Evolutionary conservation across 1,140 invertebrate species (phyloP).

Genomic region (Drosophila arizonae): DNA sequence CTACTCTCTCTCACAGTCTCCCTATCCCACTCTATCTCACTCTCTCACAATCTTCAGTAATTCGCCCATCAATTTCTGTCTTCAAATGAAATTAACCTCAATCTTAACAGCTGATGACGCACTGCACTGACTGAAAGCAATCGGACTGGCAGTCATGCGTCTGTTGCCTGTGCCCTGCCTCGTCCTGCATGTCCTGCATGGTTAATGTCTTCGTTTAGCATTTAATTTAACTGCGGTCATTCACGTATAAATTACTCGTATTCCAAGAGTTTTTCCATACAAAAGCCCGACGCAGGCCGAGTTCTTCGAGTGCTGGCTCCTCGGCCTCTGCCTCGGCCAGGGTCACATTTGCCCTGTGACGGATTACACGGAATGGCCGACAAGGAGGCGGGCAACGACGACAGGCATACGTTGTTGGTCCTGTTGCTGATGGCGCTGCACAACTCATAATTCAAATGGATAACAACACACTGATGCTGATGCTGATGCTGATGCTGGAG

Average conservation of each 20-base stretch:
- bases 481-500: neutral
- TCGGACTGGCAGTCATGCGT: neutral
- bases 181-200: conserved; percentile 21
- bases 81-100: conserved; percentile 32
- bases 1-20: too few relatives aligned
- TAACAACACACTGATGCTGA: conserved; percentile 51
- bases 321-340: neutral
- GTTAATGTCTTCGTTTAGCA: conserved; percentile 68
- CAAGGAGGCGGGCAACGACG: conserved; percentile 17
- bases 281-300: conserved; percentile 6
- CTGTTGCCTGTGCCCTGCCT: neutral
- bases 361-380: conserved; percentile 45
- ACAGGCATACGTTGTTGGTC: conserved; percentile 35
- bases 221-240: conserved; percentile 63
- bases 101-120: conserved; percentile 11
- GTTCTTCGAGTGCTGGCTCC: neutral
- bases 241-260: conserved; percentile 44
- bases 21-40: too few relatives aligned
- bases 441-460: conserved; percentile 75
- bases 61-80: neutral
- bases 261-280: conserved; percentile 43
- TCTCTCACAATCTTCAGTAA: too few relatives aligned
- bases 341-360: conserved; percentile 35
- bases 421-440: conserved; percentile 45
- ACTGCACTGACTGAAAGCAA: conserved; percentile 2